These are phyloP conservation scores for Neoscelio sp. DNA, from an alignment of 2,888 invertebrate species.

Conservation along the genomic window DNA sequence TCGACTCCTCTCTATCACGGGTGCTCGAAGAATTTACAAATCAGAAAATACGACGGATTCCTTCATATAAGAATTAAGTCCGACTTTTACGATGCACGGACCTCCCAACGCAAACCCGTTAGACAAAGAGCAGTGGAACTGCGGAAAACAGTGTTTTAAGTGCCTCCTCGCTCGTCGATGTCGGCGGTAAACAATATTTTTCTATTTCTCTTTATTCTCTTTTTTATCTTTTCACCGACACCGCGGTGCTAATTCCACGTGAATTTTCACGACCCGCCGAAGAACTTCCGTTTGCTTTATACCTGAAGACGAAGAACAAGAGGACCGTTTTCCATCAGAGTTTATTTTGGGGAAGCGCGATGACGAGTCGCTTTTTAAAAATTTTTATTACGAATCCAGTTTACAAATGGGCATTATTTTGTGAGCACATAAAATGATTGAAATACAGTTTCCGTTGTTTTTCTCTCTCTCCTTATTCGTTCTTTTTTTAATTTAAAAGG, in stretches of 20 bases:
- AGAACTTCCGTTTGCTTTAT: constrained; percentile 19
- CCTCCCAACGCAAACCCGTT: constrained; percentile 26
- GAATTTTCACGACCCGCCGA: not conserved
- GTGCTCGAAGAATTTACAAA: not conserved
- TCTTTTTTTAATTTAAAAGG: constrained; percentile 14
- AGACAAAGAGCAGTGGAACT: constrained; percentile 27
- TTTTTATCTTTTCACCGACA: constrained; percentile 16
- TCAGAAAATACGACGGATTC: constrained; percentile 24
- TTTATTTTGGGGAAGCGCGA: too few species aligned
- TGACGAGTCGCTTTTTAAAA: too few species aligned
- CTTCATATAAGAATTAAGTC: constrained; percentile 14
- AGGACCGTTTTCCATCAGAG: too few species aligned
- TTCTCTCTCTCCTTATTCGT: constrained; percentile 13
- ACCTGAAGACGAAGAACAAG: too few species aligned
- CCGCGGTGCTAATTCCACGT: constrained; percentile 27
- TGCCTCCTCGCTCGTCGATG: not conserved
- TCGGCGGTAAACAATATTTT: constrained; percentile 13
- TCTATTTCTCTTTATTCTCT: too few species aligned
- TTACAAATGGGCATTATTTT: constrained; percentile 42
- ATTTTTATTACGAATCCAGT: constrained; percentile 14
- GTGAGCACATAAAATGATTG: constrained; percentile 53
- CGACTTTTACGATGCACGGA: constrained; percentile 31
- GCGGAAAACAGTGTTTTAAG: constrained; percentile 9
- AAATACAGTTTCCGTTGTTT: constrained; percentile 63
- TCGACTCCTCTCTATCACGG: constrained; percentile 1